A percentile compares a stretch with the other conserved stretches of the same genome.
Conservation (phyloP, 2,797 vertebrate species). For the Lacerta viridis region DNA sequence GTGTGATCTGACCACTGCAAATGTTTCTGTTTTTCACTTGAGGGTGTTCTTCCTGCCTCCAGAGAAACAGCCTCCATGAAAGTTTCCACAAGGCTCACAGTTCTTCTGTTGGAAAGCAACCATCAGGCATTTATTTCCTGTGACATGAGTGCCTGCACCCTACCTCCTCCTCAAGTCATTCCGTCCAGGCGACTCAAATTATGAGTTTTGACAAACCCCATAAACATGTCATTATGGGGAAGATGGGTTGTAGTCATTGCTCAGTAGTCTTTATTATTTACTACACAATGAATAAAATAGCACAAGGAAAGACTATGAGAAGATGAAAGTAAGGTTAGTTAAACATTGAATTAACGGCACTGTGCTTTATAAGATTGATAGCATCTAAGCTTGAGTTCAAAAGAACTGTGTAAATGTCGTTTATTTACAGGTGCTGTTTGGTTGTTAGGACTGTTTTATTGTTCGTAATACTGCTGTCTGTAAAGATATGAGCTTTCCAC, state of each 20-base stretch:
- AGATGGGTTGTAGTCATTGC: slow-evolving; percentile 64
- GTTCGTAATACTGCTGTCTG: slow-evolving; percentile 8
- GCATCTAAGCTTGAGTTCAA: slow-evolving; percentile 42
- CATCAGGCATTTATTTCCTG: slow-evolving; percentile 77
- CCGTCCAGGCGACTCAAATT: slow-evolving; percentile 66
- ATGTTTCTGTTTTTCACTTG: not conserved
- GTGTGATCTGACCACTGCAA: not conserved
- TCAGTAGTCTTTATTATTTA: slow-evolving; percentile 60
- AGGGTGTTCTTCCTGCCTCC: slow-evolving; percentile 32
- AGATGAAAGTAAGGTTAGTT: slow-evolving; percentile 68
- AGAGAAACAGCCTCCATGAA: slow-evolving; percentile 45
- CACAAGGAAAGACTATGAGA: slow-evolving; percentile 44
- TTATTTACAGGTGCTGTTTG: slow-evolving; percentile 29
- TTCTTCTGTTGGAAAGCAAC: slow-evolving; percentile 50
- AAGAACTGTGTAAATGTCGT: slow-evolving; percentile 55
- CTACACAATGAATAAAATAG: slow-evolving; percentile 27
- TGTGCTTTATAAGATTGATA: slow-evolving; percentile 54
- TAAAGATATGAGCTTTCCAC: slow-evolving; percentile 25
- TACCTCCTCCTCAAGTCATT: slow-evolving; percentile 66
- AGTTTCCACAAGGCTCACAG: slow-evolving; percentile 47
- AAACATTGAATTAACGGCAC: slow-evolving; percentile 56
- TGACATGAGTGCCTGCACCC: slow-evolving; percentile 50
- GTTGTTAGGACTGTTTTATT: slow-evolving; percentile 8
- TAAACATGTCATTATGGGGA: slow-evolving; percentile 71
- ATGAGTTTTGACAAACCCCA: slow-evolving; percentile 68